Percentiles rank a stretch among this genome's conserved stretches.
Conservation (phyloP, 2,113 vertebrate species). For the Romanogobio albipinnatus region DNA sequence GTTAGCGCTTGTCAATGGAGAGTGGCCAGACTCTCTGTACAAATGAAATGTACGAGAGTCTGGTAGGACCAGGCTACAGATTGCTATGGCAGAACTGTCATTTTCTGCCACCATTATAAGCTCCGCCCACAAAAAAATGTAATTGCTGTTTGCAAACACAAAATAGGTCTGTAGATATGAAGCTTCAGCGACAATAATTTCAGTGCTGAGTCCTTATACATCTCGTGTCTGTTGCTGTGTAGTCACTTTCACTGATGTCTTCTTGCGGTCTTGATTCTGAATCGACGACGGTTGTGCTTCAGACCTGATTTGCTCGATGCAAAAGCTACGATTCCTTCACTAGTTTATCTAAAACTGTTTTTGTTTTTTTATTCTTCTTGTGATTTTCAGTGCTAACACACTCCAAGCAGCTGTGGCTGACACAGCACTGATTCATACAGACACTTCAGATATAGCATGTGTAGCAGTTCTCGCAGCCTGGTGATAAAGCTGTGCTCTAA, state of each 20-base stretch:
- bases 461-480: neutral
- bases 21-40: too few species aligned
- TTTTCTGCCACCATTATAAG: too few species aligned
- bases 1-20: too few species aligned
- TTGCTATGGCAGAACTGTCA: too few species aligned
- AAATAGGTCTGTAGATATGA: too few species aligned
- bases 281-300: neutral
- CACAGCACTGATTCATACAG: neutral
- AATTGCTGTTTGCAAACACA: too few species aligned
- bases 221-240: neutral
- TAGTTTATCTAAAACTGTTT: neutral
- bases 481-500: slow-evolving; percentile 24
- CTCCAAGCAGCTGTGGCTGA: neutral
- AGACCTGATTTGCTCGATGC: neutral
- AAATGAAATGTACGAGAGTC: too few species aligned
- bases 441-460: slow-evolving; percentile 2
- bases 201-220: neutral
- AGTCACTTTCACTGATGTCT: neutral
- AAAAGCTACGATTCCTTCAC: neutral
- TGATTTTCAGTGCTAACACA: neutral
- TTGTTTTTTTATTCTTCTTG: neutral
- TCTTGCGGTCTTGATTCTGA: neutral
- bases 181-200: neutral
- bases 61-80: too few species aligned
- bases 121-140: too few species aligned